Evolutionary conservation across 2,113 vertebrate genomes (phyloP).

Genomic region (Eulemur rufifrons): DNA sequence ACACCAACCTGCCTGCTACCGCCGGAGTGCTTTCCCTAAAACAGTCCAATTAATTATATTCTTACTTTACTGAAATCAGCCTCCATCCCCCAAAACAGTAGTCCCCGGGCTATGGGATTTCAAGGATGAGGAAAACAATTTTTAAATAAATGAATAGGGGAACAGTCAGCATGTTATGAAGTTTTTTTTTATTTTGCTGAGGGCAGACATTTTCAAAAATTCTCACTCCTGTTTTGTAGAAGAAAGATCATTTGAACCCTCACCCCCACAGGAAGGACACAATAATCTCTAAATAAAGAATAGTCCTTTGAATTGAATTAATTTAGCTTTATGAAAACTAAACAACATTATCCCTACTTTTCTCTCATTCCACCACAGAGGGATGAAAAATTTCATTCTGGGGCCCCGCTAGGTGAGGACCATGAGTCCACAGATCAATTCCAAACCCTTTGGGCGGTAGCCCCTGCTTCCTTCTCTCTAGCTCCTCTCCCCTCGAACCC

Average conservation of each 20-base stretch:
- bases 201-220: not conserved
- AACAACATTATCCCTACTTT: not conserved
- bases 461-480: not conserved
- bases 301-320: constrained; percentile 26
- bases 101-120: not conserved
- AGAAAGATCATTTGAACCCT: not conserved
- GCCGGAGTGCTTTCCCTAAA: not conserved
- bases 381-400: not conserved
- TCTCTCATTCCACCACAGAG: not conserved
- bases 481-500: not conserved
- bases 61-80: not conserved
- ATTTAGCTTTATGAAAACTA: constrained; percentile 18
- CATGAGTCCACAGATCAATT: not conserved
- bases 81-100: not conserved
- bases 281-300: constrained; percentile 22
- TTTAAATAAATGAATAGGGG: not conserved
- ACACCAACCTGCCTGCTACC: not conserved
- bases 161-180: not conserved
- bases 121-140: not conserved
- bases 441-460: not conserved
- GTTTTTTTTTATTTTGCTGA: constrained; percentile 10
- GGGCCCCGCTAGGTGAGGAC: not conserved
- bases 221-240: constrained; percentile 25
- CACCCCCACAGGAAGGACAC: not conserved
- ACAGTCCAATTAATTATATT: not conserved